These are phyloP conservation scores for Platysternon megacephalum DNA, from an alignment of 2,113 vertebrate species.

Conservation along the genomic window DNA sequence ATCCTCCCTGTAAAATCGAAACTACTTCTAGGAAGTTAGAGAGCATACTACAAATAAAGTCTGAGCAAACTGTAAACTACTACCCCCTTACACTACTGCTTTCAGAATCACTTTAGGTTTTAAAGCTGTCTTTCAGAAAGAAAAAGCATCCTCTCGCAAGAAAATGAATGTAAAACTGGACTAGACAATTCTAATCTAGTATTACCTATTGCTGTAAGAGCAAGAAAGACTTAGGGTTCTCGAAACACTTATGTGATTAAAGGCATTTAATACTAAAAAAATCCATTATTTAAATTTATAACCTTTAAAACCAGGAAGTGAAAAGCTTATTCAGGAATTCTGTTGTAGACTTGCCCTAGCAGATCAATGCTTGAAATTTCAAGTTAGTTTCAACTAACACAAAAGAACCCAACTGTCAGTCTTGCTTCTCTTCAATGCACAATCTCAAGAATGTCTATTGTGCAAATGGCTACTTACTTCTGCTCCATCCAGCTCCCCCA, in stretches of 20 bases:
- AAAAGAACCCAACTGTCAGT: too few species aligned
- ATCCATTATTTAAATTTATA: too few species aligned
- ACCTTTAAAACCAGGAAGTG: too few species aligned
- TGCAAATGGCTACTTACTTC: not conserved
- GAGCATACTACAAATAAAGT: accelerated
- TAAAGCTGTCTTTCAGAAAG: not conserved
- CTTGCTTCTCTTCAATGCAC: not conserved
- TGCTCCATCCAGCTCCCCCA: not conserved
- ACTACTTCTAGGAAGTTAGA: accelerated
- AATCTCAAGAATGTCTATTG: not conserved
- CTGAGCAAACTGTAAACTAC: not conserved
- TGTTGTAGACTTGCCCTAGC: not conserved
- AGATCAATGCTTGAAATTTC: not conserved
- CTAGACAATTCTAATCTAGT: not conserved
- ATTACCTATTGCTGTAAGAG: not conserved
- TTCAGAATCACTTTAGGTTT: not conserved
- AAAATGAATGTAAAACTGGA: not conserved
- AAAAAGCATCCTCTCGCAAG: not conserved
- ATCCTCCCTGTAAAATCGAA: not conserved
- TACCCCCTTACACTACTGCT: not conserved
- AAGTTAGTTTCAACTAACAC: not conserved
- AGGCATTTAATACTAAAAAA: too few species aligned
- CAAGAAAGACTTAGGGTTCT: not conserved
- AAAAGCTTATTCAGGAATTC: not conserved
- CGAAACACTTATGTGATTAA: not conserved